A percentile compares a stretch with the other conserved stretches of the same genome.
These are phyloP conservation scores for Dryas iulia DNA, from an alignment of 1,140 invertebrate species.

Conservation along the genomic window DNA sequence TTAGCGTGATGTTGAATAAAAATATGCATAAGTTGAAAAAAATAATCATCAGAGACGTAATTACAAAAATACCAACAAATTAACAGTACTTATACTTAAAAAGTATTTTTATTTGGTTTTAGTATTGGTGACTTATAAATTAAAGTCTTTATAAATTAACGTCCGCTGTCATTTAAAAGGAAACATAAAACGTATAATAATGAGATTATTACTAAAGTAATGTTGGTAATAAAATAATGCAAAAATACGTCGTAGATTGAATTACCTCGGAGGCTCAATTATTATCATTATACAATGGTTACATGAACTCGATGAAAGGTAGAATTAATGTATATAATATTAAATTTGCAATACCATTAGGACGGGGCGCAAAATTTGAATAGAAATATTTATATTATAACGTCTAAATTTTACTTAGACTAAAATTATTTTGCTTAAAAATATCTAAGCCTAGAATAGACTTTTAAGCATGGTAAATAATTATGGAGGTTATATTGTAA, in stretches of 20 bases:
- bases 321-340: neutral
- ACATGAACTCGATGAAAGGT: neutral
- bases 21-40: too few species aligned
- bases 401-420: too few species aligned
- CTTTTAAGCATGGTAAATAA: too few species aligned
- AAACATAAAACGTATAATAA: neutral
- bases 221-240: neutral
- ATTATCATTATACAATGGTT: slow-evolving; percentile 24
- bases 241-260: neutral
- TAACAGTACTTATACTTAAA: too few species aligned
- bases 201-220: neutral
- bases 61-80: too few species aligned
- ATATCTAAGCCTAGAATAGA: too few species aligned
- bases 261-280: slow-evolving; percentile 18
- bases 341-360: neutral
- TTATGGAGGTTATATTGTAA: too few species aligned
- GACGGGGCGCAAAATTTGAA: neutral
- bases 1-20: too few species aligned
- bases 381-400: neutral
- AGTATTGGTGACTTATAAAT: too few species aligned
- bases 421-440: too few species aligned
- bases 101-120: too few species aligned
- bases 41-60: too few species aligned
- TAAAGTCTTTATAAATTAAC: neutral
- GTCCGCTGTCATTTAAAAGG: neutral